Base-by-base conservation (phyloP, 2,797 vertebrate species). In the Vireo griseus region DNA sequence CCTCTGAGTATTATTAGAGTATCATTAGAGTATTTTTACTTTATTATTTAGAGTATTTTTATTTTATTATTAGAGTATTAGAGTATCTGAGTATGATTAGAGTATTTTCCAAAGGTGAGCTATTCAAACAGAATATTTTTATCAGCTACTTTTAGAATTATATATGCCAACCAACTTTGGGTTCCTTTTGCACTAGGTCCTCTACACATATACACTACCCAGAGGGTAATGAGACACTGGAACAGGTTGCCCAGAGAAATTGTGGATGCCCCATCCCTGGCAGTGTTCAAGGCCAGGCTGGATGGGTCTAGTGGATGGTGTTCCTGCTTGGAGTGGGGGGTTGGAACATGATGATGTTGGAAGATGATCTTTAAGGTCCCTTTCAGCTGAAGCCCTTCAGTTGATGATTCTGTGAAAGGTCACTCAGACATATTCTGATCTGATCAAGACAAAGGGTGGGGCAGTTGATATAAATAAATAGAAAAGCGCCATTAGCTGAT, bases 261-360 rank as follows among this genome's bases (percentile, higher is more conserved):
- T 33, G 22, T 9, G 12, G 37, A 2, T 63, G 24, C 4, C 16
- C 7, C 19, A n/a, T 13, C 24, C n/a, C 28, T 51, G 37, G 28
- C 17, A 57, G 20, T 21, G 28, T 21, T 44, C n/a, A 18, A 25
- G 63, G 69, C 20, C 42, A 13, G 55, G 55, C 19, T 82, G 62
- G 28, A 6, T 42, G 35, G 31, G 5, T 21, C 13, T 25, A 3
- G 20, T 8, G 20, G 8, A 31, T 14, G 42, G 5, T 39, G 20
- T 37, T 31, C 31, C 48, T 68, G 71, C 42, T 22, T 0, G 0
- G 2, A 5, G 10, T 19, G 10, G 13, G 13, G 10, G 3, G 0
- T 4, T 37, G 55, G 19, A 37, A 50, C 9, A 6, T 15, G 39
- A 40, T 40, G 39, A 40, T 40, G 39, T 40, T 40, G 39, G 39